Evolutionary conservation across 2,888 invertebrate species (phyloP), one percentile per base, ranked within the genome.

Genomic region (Catocala nupta): DNA sequence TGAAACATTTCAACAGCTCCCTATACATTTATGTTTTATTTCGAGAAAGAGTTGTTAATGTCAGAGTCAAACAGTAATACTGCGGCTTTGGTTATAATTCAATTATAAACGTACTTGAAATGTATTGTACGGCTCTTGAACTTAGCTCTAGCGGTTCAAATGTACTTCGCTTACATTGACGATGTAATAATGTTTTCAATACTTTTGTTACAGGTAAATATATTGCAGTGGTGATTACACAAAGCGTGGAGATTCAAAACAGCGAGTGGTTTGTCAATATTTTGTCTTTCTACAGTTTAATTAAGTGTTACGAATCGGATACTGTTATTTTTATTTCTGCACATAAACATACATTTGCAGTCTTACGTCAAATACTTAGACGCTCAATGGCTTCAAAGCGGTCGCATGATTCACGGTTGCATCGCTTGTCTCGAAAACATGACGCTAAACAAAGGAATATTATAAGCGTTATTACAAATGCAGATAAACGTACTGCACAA

Each of bases 141-240:
- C 84, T 76, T 73, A 54, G 63, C 61, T 53, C 59, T 63, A 63
- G 59, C 70, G 79, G 78, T 81, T 75, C 75, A 74, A 75, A 70
- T 71, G 63, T 73, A 70, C 73, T 70, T 62, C 71, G 25, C 39
- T 77, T 76, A 70, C 74, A 74, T 79, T 75, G 72, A 78, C 73
- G 72, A 73, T 72, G 63, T 78, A 78, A 70, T 78, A 64, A 81
- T 73, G 64, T 68, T 69, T 71, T 65, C 59, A 64, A 59, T 74
- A 59, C 81, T 70, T 66, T 86, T 84, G 82, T 84, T 86, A 68
- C 84, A 86, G 86, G 86, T 86, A 86, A 83, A 74, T 25, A 25
- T 73, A 73, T 59, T 55, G 50, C 56, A 57, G 60, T 63, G 70
- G 48, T 34, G 47, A 55, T 61, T 52, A 49, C 59, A 39, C 68